Base-by-base conservation (phyloP, 2,888 invertebrate species). In the Mongoloraphidia duomilia region DNA sequence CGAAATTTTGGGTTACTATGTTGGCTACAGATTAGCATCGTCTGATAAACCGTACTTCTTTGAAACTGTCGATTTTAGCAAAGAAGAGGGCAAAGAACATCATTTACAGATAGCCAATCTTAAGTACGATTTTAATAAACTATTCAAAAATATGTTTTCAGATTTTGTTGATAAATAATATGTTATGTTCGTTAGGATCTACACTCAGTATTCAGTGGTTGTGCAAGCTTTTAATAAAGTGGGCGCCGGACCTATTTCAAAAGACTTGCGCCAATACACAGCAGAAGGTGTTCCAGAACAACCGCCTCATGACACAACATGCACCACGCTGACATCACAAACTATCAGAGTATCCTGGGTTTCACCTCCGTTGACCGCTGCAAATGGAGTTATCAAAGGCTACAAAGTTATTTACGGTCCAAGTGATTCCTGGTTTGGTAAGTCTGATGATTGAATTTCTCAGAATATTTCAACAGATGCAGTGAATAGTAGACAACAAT, bases 211-310 rank as follows among this genome's bases (percentile, higher is more conserved):
- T 69, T 84, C 91, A n/a, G 86, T 94, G 17, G 92, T 94, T 14
- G 90, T 94, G 9, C 93, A 93, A 70, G 92, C 91, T 0, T 94
- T 90, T 66, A 96, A 95, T 70, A 88, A 89, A 67, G 84, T 92
- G 60, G 95, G 94, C 11, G 84, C 90, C 2, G 94, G 95, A 34
- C 95, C 94, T 0, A 79, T 88, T 62, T 89, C 91, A 41, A 84
- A 84, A 46, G 92, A 93, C 67, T 79, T 86, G 39, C 84, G 85
- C 61, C 91, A 91, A 50, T 90, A 91, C 64, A 95, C 95, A 2
- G 89, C 94, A 10, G 95, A 96, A 73, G 95, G 95, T 45, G 84
- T 86, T 1, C 92, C 90, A 11, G 91, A 92, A 58, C 88, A 91
- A 59, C 84, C 92, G 4, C 93, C 94, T 14, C 87, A 90, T 58